These are phyloP conservation scores for Merodon equestris DNA, from an alignment of 2,888 invertebrate genomes.

Conservation along the genomic window DNA sequence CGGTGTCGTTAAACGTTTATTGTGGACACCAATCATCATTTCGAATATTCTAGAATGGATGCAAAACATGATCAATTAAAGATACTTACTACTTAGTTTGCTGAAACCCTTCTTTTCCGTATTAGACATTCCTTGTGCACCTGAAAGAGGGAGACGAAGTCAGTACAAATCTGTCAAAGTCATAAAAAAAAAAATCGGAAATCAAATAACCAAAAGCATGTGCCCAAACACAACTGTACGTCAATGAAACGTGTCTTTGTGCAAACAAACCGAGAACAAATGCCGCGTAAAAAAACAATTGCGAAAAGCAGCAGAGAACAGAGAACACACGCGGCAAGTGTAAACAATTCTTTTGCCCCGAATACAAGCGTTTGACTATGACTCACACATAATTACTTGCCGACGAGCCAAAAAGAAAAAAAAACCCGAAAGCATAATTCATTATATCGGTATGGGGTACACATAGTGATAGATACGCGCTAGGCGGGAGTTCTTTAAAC, in stretches of 20 bases:
- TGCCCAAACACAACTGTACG: not conserved
- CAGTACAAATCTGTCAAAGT: not conserved
- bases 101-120: constrained; percentile 75
- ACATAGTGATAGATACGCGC: no score
- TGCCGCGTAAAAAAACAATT: constrained; percentile 16
- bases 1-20: not conserved
- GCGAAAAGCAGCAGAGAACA: no score
- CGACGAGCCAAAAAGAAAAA: not conserved
- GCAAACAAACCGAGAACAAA: constrained; percentile 17
- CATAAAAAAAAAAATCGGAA: constrained; percentile 2
- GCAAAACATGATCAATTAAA: not conserved
- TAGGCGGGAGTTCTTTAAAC: no score
- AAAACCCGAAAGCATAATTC: no score
- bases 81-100: constrained; percentile 75
- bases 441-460: no score
- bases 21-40: constrained; percentile 11
- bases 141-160: constrained; percentile 54
- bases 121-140: constrained; percentile 74
- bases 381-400: not conserved
- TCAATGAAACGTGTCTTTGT: constrained; percentile 21
- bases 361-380: no score
- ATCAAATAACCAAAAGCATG: not conserved
- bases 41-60: not conserved
- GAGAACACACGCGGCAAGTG: constrained; percentile 14
- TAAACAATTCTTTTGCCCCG: constrained; percentile 9